Evolutionary conservation across 2,888 invertebrate species (phyloP), one percentile per base, ranked within the genome.

Genomic region (Morpho deidamia): DNA sequence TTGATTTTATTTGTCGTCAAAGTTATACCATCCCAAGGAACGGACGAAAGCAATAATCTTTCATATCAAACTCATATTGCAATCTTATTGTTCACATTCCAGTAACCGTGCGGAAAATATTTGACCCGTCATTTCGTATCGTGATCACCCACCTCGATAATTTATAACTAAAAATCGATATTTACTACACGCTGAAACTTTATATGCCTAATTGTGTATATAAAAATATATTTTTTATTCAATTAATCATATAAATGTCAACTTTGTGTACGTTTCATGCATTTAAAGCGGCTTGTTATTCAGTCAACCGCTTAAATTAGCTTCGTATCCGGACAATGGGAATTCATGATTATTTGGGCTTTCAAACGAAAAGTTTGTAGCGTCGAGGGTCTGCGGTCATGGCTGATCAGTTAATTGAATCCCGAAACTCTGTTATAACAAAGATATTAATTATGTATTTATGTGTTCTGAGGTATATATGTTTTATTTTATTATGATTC

Each of bases 341-440:
- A 37, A 45, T 38, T 35, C 45, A 7, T 46, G 50, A 55, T 55
- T 46, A 45, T 33, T 42, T 11, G 42, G 42, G 43, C 11, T 39
- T 51, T 8, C 37, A 46, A 45, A 51, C 51, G 37, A 51, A 55
- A 55, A 55, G 34, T 43, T 51, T 43, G 38, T 35, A 46, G 45
- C 23, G 12, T 12, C 34, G 40, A 48, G 41, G 33, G 42, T 42
- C 50, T 14, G 42, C 42, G 46, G 46, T 46, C 41, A 44, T 34
- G 35, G 11, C 34, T 9, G 35, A 37, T 49, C 40, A 11, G 44
- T 41, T 35, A 49, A 54, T 50, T 54, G 41, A 45, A 37, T n/a
- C 23, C 23, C 42, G 8, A 42, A 32, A 23, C 41, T 14, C 14
- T 41, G 11, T 40, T 40, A 40, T 7, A 11, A 12, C 14, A 41